Evolutionary conservation across 1,140 invertebrate genomes (phyloP), one percentile per base, ranked within the genome.

Genomic region (Gryllus bimaculatus): DNA sequence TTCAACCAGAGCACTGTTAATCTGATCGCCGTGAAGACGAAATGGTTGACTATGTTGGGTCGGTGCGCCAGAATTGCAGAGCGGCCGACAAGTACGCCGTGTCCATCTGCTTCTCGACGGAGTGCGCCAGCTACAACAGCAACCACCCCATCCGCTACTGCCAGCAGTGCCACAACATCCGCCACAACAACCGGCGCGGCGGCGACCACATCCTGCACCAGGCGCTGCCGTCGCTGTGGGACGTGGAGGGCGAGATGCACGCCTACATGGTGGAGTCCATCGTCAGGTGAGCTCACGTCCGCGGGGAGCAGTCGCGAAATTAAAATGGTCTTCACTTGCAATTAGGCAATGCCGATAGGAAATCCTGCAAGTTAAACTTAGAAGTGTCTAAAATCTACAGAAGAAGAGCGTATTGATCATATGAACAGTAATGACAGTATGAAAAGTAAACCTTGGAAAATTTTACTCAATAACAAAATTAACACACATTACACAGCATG

Each of bases 251-350:
- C 39, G 96, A 98, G 86, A 94, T 95, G 87, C 95, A 96, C 85
- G 93, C 93, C 83, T 97, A 97, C 85, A 92, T 98, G 83, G 93
- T 99, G 74, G 97, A 99, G 87, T 94, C 96, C n/a, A 95, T 99
- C 82, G 93, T 99, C 77, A 97, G 95, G 93, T 94, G 26, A 86
- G 47, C 47, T 4, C 47, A 77, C 21, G 12, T 76, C n/a, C n/a
- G n/a, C n/a, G n/a, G 74, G 20, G 39, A 39, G 26, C 1, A 39
- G n/a, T 5, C 1, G 5, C 1, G 26, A 39, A 39, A 39, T 39
- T 39, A 39, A 39, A 39, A 39, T 39, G 26, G n/a, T n/a, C n/a
- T n/a, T 1, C 26, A 2, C 1, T 2, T 39, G 26, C 5, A 39
- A 39, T 39, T 39, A 39, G 1, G 26, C 26, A 39, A 39, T 39